These are phyloP conservation scores for Mylabris phalerata DNA, from an alignment of 1,140 invertebrate species.

Conservation along the genomic window DNA sequence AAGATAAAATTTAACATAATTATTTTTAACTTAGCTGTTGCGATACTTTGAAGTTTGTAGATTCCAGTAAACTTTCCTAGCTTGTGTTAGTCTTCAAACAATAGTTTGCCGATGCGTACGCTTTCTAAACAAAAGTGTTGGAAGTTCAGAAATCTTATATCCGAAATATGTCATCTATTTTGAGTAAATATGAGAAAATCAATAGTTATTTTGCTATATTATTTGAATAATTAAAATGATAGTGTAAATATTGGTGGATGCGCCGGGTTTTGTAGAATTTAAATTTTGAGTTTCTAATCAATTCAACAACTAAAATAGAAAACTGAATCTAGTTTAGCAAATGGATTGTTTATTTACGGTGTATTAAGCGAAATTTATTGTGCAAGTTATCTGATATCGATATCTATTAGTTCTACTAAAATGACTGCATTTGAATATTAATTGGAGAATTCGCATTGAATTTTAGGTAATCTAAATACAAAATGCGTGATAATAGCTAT, in stretches of 20 bases:
- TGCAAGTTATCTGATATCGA: constrained; percentile 2
- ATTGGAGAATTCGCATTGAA: constrained; percentile 7
- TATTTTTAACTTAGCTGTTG: constrained; percentile 8
- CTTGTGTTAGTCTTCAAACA: constrained; percentile 7
- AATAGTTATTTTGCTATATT: too few relatives aligned
- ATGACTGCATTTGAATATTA: constrained; percentile 17
- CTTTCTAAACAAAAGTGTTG: constrained; percentile 7
- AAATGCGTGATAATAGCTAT: constrained; percentile 8
- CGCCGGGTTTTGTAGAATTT: too few relatives aligned
- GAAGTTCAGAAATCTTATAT: too few relatives aligned
- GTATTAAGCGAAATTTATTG: background rate
- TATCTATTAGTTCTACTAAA: constrained; percentile 9
- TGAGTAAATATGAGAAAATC: too few relatives aligned
- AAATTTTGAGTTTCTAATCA: too few relatives aligned
- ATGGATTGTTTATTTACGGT: background rate
- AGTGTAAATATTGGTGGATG: too few relatives aligned
- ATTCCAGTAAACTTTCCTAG: constrained; percentile 10
- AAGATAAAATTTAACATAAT: constrained; percentile 11
- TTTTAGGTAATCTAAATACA: constrained; percentile 10
- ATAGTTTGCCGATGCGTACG: constrained; percentile 7
- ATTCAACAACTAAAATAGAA: too few relatives aligned
- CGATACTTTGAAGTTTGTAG: constrained; percentile 7
- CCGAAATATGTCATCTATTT: too few relatives aligned
- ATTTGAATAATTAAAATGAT: too few relatives aligned
- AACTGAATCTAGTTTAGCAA: too few relatives aligned